Evolutionary conservation across 2,888 invertebrate species (phyloP), one percentile per base, ranked within the genome.

Genomic region (Candidula unifasciata): DNA sequence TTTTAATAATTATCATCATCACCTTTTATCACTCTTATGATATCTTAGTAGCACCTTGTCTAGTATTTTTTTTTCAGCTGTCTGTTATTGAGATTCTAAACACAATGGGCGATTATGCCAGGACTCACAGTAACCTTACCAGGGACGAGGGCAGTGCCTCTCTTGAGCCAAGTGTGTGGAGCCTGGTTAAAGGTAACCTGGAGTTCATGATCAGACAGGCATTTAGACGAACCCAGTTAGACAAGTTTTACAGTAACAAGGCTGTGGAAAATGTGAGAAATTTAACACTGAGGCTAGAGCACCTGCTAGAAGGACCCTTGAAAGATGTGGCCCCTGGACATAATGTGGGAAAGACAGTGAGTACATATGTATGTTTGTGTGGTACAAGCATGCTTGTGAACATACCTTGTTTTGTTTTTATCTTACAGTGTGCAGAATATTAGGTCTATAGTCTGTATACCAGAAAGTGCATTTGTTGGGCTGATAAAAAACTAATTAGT

Each of bases 131-230:
- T 10, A 73, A 73, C 44, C 24, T 52, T 2, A 73, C 73, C 10
- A 73, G 5, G 6, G 73, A 44, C 13, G n/a, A 52, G 5, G 52
- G 24, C 3, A n/a, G n/a, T n/a, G n/a, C 6, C n/a, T 0, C 16
- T 52, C 73, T 44, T 27, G n/a, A n/a, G 1, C 73, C 73, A 27
- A 73, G 33, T 73, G 73, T 73, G 3, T 73, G 73, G 73, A 73
- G 73, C 27, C 73, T 73, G 44, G 73, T 73, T 52, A 73, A 73
- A 13, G 73, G 27, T 27, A 44, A 18, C 10, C 37, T 73, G 44
- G 52, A 73, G 10, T 52, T n/a, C 3, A 73, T 73, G 73, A n/a
- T 73, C 10, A 44, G 27, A n/a, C 73, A 73, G 8, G 73, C 73
- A 27, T 27, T 73, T 8, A 44, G 44, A 44, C 24, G 73, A 13